Base-by-base conservation (phyloP, 2,888 invertebrate genomes). In the Acronicta alni region DNA sequence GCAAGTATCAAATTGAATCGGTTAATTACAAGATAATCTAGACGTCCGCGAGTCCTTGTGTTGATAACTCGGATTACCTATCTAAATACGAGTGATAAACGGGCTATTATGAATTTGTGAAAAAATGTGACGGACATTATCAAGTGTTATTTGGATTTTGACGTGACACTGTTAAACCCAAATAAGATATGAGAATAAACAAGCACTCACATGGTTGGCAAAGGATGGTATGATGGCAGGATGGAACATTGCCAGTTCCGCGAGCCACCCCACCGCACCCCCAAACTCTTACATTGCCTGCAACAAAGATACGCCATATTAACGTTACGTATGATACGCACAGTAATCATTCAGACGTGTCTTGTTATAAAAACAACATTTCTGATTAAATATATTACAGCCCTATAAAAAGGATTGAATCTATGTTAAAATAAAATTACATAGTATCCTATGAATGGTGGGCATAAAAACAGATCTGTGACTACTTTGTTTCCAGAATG, bases 201-300 rank as follows among this genome's bases (percentile, higher is more conserved):
- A 14, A 48, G 38, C 64, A 77, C 82, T 81, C 56, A 83, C 82
- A 43, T 73, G 56, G 66, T 68, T 72, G 73, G 56, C 66, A 56
- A 66, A 47, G 54, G 61, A 56, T 48, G 56, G 56, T 57, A 57
- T 51, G 64, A 49, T 23, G 32, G 58, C 51, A 60, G 63, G 44
- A 54, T 71, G 77, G 67, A 77, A 70, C 79, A 77, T 78, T 51
- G 78, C 81, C 80, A 73, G 72, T 66, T 57, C 57, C 57, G 55
- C 38, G 41, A 57, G 46, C 57, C 58, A 60, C 57, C 58, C 61
- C 66, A 49, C 49, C 41, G 56, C 61, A 39, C 52, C 54, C 48
- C 48, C 46, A 30, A 30, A 57, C 66, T 73, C 52, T 75, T 44
- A 70, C 74, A 77, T 79, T 32, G 55, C 61, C 84, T 83, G 77